Base-by-base conservation (phyloP, 2,797 vertebrate species). In the Danio choprae region DNA sequence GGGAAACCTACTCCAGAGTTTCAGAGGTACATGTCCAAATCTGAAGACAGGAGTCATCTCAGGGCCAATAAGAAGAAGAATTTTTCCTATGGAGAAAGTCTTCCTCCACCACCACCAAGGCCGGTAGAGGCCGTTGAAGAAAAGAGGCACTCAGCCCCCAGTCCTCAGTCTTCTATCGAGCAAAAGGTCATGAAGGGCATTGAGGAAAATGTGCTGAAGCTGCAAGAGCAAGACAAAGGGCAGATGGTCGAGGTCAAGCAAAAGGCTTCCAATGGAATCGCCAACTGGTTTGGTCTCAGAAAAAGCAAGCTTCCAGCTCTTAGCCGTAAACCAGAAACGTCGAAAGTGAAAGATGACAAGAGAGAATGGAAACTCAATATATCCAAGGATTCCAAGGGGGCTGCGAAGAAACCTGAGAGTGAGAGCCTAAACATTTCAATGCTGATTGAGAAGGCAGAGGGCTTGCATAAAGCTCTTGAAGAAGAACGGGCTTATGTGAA, bases 151-250 rank as follows among this genome's bases (percentile, higher is more conserved):
- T 3, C 60, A 9, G 89, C 46, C 2, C 85, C 92, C 12, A 90
- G 89, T 59, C 90, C 85, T 0, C 96, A 96, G 11, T 97, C 97
- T 0, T 95, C 96, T 87, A 98, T 98, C 1, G 97, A 99, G 89
- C 96, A 98, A 91, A 98, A 98, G 85, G 97, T 99, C 84, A 99
- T 99, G 97, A 98, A 98, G 79, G 97, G 97, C 84, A 99, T 99
- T 0, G 96, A 98, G 91, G 97, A 98, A 89, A 98, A 98, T 0
- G 89, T 98, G 90, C 90, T 98, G 80, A 94, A 97, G 82, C 95
- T 96, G 22, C 96, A 96, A 89, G 96, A 96, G 83, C 96, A 96
- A 89, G 96, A 97, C 86, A 85, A 94, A 20, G 92, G 88, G 0
- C 95, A 92, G 4, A 64, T 62, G 0, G 62, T 75, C 0, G 97